phyloP scores from a whole-genome alignment of 1,140 invertebrate species.

The Berghia stephanieae region DNA sequence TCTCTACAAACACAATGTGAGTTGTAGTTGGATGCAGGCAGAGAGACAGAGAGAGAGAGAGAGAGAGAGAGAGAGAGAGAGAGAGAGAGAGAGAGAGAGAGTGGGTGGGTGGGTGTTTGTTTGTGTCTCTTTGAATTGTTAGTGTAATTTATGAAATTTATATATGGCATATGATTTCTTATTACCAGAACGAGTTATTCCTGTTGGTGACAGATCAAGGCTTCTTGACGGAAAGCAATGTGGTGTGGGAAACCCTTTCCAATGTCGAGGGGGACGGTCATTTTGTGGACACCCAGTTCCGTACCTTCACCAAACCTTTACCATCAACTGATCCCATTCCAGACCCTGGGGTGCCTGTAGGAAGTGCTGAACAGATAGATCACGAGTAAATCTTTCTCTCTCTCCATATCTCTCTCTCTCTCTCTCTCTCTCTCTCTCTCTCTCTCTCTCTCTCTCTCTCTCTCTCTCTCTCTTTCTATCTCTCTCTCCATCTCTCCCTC shows the following conservation, averaged over 20 bases:
- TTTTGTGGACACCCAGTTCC: slow-evolving; percentile 71
- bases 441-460: too few species aligned
- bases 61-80: too few species aligned
- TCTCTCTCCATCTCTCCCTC: too few species aligned
- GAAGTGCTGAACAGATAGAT: slow-evolving; percentile 69
- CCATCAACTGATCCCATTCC: slow-evolving; percentile 54
- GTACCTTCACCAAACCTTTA: slow-evolving; percentile 60
- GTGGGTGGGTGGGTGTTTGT: slow-evolving; percentile 11
- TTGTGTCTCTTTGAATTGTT: slow-evolving; percentile 1
- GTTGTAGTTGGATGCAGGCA: too few species aligned
- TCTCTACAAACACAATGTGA: slow-evolving; percentile 70
- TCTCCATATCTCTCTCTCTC: too few species aligned
- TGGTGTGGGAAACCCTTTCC: slow-evolving; percentile 74
- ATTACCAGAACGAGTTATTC: slow-evolving; percentile 70
- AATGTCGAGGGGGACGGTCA: slow-evolving; percentile 73
- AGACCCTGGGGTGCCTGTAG: slow-evolving; percentile 41
- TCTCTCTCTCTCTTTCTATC: too few species aligned
- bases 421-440: too few species aligned
- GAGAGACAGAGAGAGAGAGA: too few species aligned
- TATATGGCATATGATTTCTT: slow-evolving; percentile 12
- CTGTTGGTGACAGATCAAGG: slow-evolving; percentile 74
- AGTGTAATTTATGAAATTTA: neutral
- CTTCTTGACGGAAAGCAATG: slow-evolving; percentile 70
- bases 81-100: too few species aligned
- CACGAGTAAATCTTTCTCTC: slow-evolving; percentile 69